Percentiles rank a stretch among this genome's conserved stretches.
These are phyloP conservation scores for Melanotaenia trifasciata DNA, from an alignment of 2,797 vertebrate genomes.

Conservation along the genomic window DNA sequence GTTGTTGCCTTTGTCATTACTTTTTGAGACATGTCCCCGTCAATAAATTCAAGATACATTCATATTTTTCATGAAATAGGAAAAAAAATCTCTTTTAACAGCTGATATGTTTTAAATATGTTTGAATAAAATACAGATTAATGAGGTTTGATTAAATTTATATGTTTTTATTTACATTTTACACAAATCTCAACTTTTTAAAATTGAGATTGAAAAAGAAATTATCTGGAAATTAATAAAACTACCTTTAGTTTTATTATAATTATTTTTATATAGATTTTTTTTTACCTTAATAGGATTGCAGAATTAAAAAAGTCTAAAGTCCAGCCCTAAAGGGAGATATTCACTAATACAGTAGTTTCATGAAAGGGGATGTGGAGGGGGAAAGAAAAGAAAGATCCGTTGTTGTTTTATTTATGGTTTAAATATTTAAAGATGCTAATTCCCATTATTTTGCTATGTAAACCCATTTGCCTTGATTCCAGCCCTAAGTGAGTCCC, in stretches of 20 bases:
- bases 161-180: background rate
- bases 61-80: background rate
- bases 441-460: slow-evolving; percentile 56
- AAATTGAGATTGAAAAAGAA: background rate
- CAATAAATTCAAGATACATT: background rate
- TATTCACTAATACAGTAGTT: background rate
- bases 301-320: background rate
- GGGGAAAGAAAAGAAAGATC: background rate
- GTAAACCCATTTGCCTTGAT: slow-evolving; percentile 83
- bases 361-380: background rate
- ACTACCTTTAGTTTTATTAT: background rate
- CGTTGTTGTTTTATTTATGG: background rate
- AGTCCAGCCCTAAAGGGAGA: background rate
- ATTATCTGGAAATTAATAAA: too few relatives aligned
- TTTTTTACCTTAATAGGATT: background rate
- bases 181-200: background rate
- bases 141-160: background rate
- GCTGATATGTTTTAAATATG: background rate
- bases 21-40: background rate
- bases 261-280: background rate
- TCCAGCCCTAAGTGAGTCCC: slow-evolving; percentile 83
- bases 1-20: background rate
- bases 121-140: background rate
- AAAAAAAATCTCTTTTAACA: background rate
- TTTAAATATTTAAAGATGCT: background rate